Evolutionary conservation across 2,797 vertebrate genomes (phyloP).

Genomic region (Odontamblyopus lacepedii): DNA sequence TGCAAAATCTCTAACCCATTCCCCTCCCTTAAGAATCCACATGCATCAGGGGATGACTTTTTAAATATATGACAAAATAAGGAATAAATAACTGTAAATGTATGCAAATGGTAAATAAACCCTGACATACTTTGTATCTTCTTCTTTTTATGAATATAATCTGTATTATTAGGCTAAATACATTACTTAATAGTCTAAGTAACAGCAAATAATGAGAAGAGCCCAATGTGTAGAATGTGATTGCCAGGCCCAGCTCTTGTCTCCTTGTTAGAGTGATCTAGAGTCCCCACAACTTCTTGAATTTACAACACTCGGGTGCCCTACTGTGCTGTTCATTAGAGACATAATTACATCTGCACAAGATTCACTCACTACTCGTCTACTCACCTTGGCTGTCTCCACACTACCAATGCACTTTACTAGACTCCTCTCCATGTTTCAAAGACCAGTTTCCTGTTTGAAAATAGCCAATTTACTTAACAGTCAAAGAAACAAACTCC

Average conservation of each 20-base stretch:
- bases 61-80: neutral
- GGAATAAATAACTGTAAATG: neutral
- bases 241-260: slow-evolving; percentile 13
- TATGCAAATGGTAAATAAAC: neutral
- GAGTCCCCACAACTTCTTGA: slow-evolving; percentile 38
- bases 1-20: slow-evolving; percentile 27
- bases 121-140: too few species aligned
- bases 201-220: slow-evolving; percentile 11
- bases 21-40: slow-evolving; percentile 6
- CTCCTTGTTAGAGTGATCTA: slow-evolving; percentile 53
- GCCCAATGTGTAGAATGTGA: neutral
- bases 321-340: slow-evolving; percentile 57
- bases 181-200: neutral
- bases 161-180: too few species aligned
- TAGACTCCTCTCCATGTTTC: neutral
- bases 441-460: slow-evolving; percentile 17
- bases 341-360: slow-evolving; percentile 68
- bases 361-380: slow-evolving; percentile 37
- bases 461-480: slow-evolving; percentile 24
- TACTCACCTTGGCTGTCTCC: slow-evolving; percentile 46
- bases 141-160: too few species aligned
- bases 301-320: slow-evolving; percentile 39
- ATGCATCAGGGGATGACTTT: slow-evolving; percentile 19
- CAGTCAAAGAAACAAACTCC: neutral
- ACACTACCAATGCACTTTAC: slow-evolving; percentile 24